These are phyloP conservation scores for Nephrotoma flavescens DNA, from an alignment of 2,888 invertebrate genomes.

Conservation along the genomic window DNA sequence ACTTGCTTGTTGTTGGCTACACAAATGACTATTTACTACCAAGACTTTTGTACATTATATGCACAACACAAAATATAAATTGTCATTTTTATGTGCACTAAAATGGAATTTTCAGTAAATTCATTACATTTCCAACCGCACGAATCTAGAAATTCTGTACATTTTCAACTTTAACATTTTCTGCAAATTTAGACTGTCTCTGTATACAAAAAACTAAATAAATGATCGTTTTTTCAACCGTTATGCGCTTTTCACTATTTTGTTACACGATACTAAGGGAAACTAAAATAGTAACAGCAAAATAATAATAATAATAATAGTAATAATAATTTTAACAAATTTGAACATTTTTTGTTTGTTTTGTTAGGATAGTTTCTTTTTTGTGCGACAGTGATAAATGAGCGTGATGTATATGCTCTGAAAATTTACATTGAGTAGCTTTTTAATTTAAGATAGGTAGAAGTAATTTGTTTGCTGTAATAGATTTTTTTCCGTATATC, in stretches of 20 bases:
- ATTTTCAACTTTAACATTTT: not conserved
- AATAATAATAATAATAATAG: not conserved
- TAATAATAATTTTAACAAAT: not conserved
- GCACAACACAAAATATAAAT: too few relatives aligned
- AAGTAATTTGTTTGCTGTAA: not conserved
- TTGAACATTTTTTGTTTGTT: not conserved
- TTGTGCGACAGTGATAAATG: not conserved
- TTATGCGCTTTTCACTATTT: not conserved
- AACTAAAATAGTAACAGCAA: too few relatives aligned
- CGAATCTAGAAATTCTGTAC: too few relatives aligned
- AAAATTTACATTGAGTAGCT: not conserved
- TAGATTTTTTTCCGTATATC: not conserved
- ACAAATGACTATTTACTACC: too few relatives aligned
- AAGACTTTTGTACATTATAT: too few relatives aligned
- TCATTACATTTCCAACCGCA: too few relatives aligned
- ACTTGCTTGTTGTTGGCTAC: too few relatives aligned
- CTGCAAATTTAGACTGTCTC: not conserved
- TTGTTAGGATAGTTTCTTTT: not conserved
- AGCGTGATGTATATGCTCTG: not conserved
- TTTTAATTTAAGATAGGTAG: not conserved
- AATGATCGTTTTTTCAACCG: not conserved
- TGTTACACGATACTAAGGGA: not conserved
- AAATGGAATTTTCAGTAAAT: too few relatives aligned
- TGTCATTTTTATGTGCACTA: too few relatives aligned
- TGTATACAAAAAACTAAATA: not conserved